Conservation (phyloP, 1,140 invertebrate genomes). For the Diuraphis noxia region DNA sequence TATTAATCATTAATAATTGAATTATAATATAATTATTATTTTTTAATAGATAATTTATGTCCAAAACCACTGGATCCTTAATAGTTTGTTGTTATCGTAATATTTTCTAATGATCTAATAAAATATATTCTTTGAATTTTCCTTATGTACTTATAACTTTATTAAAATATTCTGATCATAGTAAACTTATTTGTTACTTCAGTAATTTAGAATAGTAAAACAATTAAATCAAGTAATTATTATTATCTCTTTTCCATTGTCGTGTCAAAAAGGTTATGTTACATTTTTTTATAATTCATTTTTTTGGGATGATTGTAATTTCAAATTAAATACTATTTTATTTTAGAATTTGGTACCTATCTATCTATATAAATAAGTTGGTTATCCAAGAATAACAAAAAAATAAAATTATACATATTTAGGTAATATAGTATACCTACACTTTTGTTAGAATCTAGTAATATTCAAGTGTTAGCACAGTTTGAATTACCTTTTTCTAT, state of each 20-base stretch:
- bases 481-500: not conserved
- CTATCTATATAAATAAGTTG: not conserved
- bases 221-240: not conserved
- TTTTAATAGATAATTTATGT: not conserved
- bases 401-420: not conserved
- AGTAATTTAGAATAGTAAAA: not conserved
- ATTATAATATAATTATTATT: not conserved
- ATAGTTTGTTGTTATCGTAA: not conserved
- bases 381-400: not conserved
- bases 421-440: not conserved
- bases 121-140: constrained; percentile 20
- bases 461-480: not conserved
- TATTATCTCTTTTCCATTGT: not conserved
- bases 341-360: not conserved
- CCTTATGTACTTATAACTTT: not conserved
- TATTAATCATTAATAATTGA: not conserved
- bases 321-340: not conserved
- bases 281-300: not conserved
- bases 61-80: not conserved
- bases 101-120: not conserved
- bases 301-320: not conserved
- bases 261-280: not conserved
- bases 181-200: not conserved
- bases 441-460: not conserved
- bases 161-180: not conserved